A percentile compares a stretch with the other conserved stretches of the same genome.
Evolutionary conservation across 1,140 invertebrate genomes (phyloP).

Genomic region (Pomacea maculata): DNA sequence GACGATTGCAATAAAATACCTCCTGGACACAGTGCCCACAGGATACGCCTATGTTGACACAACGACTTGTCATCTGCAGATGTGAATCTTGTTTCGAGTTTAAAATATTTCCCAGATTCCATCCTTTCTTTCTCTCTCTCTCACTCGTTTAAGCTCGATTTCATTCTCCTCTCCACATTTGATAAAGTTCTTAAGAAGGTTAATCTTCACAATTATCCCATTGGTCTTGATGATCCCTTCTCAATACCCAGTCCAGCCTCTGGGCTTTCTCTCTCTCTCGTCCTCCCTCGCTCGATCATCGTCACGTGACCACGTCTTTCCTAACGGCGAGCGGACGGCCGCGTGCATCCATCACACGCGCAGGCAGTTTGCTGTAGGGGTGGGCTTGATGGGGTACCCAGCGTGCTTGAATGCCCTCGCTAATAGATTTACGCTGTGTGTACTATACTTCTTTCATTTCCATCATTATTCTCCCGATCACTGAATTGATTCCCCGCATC

Average conservation of each 20-base stretch:
- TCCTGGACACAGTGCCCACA: no score
- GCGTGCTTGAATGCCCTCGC: conserved; percentile 7
- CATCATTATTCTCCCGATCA: conserved; percentile 16
- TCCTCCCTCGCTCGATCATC: neutral
- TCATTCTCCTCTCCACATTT: neutral
- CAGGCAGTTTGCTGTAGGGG: no score
- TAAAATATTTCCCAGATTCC: neutral
- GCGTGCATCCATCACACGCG: no score
- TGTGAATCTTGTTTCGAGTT: neutral
- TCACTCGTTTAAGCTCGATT: neutral
- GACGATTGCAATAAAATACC: no score
- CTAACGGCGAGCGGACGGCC: neutral
- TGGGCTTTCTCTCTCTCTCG: neutral
- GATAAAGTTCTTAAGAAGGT: no score
- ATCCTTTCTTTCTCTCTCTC: neutral
- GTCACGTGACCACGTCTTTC: neutral
- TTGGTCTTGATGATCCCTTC: no score
- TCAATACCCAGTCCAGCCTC: neutral
- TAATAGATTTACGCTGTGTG: conserved; percentile 26
- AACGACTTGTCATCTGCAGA: neutral
- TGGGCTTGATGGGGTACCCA: no score
- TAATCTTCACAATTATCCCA: no score
- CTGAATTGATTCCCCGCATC: conserved; percentile 19
- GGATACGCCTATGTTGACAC: no score
- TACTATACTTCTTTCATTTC: conserved; percentile 20